Evolutionary conservation across 1,140 invertebrate genomes (phyloP).

Genomic region (Zaprionus capensis): DNA sequence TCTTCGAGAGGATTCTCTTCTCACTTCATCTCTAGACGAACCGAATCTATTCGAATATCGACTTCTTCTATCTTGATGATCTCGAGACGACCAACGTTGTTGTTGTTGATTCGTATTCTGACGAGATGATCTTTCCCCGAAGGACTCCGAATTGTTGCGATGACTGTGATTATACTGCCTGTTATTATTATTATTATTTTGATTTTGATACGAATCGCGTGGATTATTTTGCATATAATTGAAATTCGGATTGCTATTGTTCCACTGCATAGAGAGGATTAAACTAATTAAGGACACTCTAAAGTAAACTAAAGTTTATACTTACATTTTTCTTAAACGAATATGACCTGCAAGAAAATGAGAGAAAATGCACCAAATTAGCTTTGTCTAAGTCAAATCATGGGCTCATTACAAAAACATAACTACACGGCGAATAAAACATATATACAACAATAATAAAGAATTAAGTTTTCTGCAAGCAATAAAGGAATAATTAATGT

Average conservation of each 20-base stretch:
- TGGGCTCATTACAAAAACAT: conserved; percentile 36
- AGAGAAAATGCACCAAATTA: conserved; percentile 10
- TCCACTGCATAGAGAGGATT: conserved; percentile 17
- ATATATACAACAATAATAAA: conserved; percentile 16
- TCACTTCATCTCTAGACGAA: background rate
- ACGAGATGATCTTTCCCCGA: background rate
- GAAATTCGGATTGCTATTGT: conserved; percentile 1
- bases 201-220: conserved; percentile 3
- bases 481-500: conserved; percentile 84
- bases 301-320: conserved; percentile 4
- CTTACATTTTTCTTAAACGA: conserved; percentile 49
- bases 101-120: background rate
- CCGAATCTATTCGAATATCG: background rate
- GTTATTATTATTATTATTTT: background rate
- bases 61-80: background rate
- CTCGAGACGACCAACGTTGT: background rate
- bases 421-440: conserved; percentile 5
- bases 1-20: background rate
- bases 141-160: conserved; percentile 10
- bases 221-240: conserved; percentile 13
- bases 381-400: conserved; percentile 41
- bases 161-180: conserved; percentile 2
- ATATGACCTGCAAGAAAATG: conserved; percentile 44
- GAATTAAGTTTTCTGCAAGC: conserved; percentile 54
- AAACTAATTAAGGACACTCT: background rate